A percentile compares a stretch with the other conserved stretches of the same genome.
These are phyloP conservation scores for Eurypyga helias DNA, from an alignment of 2,113 vertebrate genomes.

Conservation along the genomic window DNA sequence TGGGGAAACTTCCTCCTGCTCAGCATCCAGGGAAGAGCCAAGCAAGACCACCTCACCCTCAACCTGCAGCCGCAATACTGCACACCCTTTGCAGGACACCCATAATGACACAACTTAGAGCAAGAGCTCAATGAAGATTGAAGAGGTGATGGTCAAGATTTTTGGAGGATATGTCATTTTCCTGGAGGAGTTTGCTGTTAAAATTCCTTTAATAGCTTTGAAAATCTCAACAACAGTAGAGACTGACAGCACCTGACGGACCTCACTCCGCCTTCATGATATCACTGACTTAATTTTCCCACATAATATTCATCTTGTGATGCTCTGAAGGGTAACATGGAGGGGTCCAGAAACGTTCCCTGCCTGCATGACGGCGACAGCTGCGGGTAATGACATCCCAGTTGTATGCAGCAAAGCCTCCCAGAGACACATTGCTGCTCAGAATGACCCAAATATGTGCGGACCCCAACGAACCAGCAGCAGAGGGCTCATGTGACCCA, in stretches of 20 bases:
- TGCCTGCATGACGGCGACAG: accelerated
- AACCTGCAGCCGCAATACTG: accelerated
- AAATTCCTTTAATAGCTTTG: background rate
- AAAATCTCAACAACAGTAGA: background rate
- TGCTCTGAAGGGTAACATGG: background rate
- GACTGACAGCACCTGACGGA: background rate
- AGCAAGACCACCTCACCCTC: background rate
- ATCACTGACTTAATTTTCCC: background rate
- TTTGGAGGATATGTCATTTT: background rate
- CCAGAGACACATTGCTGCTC: accelerated
- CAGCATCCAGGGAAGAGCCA: background rate
- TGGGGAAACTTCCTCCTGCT: background rate
- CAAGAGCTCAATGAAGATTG: background rate
- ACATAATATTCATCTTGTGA: accelerated
- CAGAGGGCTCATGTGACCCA: background rate
- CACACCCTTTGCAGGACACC: background rate
- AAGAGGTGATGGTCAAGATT: background rate
- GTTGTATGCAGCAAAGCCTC: accelerated
- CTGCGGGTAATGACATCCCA: accelerated
- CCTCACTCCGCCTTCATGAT: background rate
- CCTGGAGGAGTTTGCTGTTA: background rate
- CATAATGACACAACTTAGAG: background rate
- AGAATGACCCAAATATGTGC: accelerated
- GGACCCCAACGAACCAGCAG: background rate
- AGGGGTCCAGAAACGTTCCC: background rate